Base-by-base conservation (phyloP, 2,113 vertebrate species). In the Amblyopsis rosae region DNA sequence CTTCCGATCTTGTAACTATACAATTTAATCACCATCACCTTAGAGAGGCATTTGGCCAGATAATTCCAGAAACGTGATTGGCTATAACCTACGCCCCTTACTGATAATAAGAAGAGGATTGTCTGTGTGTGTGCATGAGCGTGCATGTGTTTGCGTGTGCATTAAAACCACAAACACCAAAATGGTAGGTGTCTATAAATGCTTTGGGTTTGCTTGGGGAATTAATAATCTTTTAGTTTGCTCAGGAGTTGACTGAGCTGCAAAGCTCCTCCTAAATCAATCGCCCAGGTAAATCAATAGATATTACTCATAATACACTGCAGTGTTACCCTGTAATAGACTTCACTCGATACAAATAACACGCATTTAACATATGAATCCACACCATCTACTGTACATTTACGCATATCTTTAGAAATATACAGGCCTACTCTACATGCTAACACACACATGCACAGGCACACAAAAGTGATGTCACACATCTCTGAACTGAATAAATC, bases 41-140 rank as follows among this genome's bases (percentile, higher is more conserved):
- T 60, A 69, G 61, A 81, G 67, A 79, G 77, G 15, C 11, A 35
- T 80, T 78, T 62, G 73, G 77, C 68, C 53, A 69, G 75, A 54
- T 83, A 69, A 84, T 81, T 73, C 80, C 75, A 80, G 60, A 12
- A 69, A 67, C 45, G 65, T 69, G 65, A 85, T 17, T 73, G 73
- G 56, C 51, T 41, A 41, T 56, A 60, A 55, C 63, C 46, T 55
- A 72, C 53, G 64, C 32, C 62, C 60, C 16, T 11, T 50, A 50
- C 13, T 50, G 10, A 50, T 15, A 11, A 1, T 12, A 10, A 50
- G 11, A 50, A 10, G 11, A 50, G 49, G 49, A 15, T 15, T 16
- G 8, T 53, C 12, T 57, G 46, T 9, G 35, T 58, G 53, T 63
- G n/a, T 17, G 26, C 57, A 10, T 68, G 62, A 6, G 17, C 9